These are phyloP conservation scores for Gopherus flavomarginatus DNA, from an alignment of 2,113 vertebrate species.

Conservation along the genomic window DNA sequence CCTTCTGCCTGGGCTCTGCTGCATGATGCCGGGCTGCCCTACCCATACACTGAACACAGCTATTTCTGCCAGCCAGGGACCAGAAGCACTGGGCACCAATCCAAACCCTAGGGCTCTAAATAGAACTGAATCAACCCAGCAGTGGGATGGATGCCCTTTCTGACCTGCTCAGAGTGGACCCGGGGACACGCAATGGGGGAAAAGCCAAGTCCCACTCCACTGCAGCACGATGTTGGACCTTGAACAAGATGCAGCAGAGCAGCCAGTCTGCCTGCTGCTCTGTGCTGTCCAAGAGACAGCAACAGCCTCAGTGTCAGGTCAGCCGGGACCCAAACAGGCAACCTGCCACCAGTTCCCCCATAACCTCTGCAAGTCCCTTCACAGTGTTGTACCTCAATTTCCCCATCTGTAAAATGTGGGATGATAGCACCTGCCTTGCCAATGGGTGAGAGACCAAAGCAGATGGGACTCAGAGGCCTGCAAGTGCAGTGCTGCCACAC, in stretches of 20 bases:
- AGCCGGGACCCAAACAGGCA: not conserved
- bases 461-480: not conserved
- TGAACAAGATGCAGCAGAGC: accelerated
- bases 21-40: not conserved
- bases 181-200: not conserved
- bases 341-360: accelerated
- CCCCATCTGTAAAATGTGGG: not conserved
- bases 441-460: not conserved
- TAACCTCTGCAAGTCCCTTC: not conserved
- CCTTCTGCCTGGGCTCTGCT: not conserved
- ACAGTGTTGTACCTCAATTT: not conserved
- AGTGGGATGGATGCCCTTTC: not conserved
- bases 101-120: not conserved
- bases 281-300: accelerated
- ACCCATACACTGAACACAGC: not conserved
- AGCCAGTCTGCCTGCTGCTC: not conserved
- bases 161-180: not conserved
- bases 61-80: slow-evolving; percentile 32
- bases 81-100: slow-evolving; percentile 13
- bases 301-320: accelerated
- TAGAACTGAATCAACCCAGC: not conserved
- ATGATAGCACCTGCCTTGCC: not conserved
- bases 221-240: not conserved
- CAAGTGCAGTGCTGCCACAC: accelerated
- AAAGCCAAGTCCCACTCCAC: not conserved